A percentile compares a stretch with the other conserved stretches of the same genome.
These are phyloP conservation scores for Micrastur ruficollis DNA, from an alignment of 2,797 vertebrate genomes.

Conservation along the genomic window DNA sequence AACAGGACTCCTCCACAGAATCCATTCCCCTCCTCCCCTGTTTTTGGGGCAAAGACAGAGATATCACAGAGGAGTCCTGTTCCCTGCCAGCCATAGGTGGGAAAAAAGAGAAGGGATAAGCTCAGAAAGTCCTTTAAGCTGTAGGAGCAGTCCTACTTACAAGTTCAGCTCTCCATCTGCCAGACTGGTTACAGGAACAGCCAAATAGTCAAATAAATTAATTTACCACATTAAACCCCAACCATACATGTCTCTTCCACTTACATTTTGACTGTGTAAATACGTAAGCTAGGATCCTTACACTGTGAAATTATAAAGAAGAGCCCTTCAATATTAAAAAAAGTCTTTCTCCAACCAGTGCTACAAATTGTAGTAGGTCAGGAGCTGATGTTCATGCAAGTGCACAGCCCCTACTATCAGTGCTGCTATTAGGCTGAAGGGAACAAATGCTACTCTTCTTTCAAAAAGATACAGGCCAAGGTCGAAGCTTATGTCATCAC, in stretches of 20 bases:
- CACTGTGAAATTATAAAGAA: not conserved
- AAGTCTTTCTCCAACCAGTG: not conserved
- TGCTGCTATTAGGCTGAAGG: not conserved
- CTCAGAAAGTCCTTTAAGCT: not conserved
- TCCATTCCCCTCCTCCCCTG: not conserved
- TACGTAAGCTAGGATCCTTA: not conserved
- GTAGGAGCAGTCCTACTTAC: not conserved
- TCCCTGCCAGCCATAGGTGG: not conserved
- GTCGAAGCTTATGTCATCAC: conserved; percentile 68
- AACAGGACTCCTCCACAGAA: not conserved
- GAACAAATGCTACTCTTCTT: conserved; percentile 28
- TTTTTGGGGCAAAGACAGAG: not conserved
- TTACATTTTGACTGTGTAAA: not conserved
- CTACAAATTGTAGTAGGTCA: not conserved
- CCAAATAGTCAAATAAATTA: not conserved
- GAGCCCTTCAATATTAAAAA: not conserved
- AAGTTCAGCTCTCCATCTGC: not conserved
- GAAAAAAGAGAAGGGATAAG: not conserved
- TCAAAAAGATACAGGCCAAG: conserved; percentile 56
- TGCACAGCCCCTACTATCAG: not conserved
- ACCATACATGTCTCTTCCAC: not conserved
- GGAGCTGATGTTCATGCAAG: not conserved
- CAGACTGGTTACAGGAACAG: not conserved
- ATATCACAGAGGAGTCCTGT: not conserved
- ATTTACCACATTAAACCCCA: not conserved